Conservation (phyloP, 2,113 vertebrate genomes). For the Mustela nigripes region DNA sequence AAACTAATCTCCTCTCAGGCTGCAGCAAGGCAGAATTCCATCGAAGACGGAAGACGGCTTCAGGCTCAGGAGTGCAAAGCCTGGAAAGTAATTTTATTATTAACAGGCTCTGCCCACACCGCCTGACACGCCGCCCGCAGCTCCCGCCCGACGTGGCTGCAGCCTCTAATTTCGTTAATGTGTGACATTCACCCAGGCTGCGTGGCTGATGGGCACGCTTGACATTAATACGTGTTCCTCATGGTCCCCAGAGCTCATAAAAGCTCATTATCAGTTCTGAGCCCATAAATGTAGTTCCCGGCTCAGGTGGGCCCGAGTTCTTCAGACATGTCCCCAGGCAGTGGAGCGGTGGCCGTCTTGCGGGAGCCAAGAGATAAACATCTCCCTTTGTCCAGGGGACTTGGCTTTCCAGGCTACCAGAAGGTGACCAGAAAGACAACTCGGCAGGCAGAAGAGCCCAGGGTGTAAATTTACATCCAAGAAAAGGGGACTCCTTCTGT, state of each 20-base stretch:
- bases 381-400: neutral
- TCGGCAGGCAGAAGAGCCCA: neutral
- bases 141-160: neutral
- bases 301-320: neutral
- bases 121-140: constrained; percentile 53
- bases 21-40: constrained; percentile 79
- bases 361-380: neutral
- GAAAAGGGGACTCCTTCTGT: neutral
- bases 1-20: constrained; percentile 84
- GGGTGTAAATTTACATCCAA: neutral
- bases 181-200: constrained; percentile 79
- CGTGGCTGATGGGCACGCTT: constrained; percentile 59
- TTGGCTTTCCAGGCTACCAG: neutral
- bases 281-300: constrained; percentile 53
- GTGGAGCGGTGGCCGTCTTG: neutral
- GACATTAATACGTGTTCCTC: constrained; percentile 77
- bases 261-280: constrained; percentile 80
- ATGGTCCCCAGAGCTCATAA: constrained; percentile 75
- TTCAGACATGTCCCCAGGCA: neutral
- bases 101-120: constrained; percentile 52
- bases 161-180: constrained; percentile 82
- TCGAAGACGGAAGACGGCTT: constrained; percentile 62
- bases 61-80: constrained; percentile 60
- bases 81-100: constrained; percentile 84
- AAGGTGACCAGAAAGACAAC: neutral